phyloP scores from a whole-genome alignment of 2,797 vertebrate genomes.

The Harpagifer antarcticus region DNA sequence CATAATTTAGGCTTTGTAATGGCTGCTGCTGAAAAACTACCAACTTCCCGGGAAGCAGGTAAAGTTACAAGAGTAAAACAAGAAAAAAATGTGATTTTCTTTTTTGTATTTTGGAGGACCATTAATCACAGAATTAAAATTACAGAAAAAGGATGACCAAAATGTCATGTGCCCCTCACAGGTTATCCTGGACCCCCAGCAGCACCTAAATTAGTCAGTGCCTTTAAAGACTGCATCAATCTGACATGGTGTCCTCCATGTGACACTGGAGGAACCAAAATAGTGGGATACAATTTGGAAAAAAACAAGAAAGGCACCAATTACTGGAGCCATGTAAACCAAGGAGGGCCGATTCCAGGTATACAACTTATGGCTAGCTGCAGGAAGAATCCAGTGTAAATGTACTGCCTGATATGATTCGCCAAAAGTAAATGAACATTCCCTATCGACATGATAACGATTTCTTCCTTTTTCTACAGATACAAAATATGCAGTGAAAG shows the following conservation, averaged over 20 bases:
- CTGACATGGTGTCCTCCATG: slow-evolving; percentile 87
- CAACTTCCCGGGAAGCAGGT: not conserved
- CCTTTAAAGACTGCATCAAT: slow-evolving; percentile 85
- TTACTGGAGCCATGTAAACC: slow-evolving; percentile 88
- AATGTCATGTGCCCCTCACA: slow-evolving; percentile 51
- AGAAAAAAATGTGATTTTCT: not conserved
- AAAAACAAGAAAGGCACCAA: slow-evolving; percentile 91
- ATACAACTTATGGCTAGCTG: not conserved
- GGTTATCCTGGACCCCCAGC: slow-evolving; percentile 87
- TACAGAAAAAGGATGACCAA: not conserved
- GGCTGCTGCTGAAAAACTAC: not conserved
- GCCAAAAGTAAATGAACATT: not conserved
- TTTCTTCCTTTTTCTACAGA: slow-evolving; percentile 55
- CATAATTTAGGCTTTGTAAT: slow-evolving; percentile 6
- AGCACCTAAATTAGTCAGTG: slow-evolving; percentile 85
- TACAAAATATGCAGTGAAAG: slow-evolving; percentile 83
- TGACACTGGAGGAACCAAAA: slow-evolving; percentile 84
- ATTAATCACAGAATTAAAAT: not conserved
- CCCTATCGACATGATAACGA: not conserved
- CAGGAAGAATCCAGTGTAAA: not conserved
- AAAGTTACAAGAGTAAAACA: not conserved
- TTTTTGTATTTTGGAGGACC: not conserved
- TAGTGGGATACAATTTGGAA: slow-evolving; percentile 90
- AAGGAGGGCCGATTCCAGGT: slow-evolving; percentile 85
- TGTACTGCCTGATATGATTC: not conserved